Evolutionary conservation across 2,888 invertebrate species (phyloP), one percentile per base, ranked within the genome.

Genomic region (Drosophila subsilvestris): DNA sequence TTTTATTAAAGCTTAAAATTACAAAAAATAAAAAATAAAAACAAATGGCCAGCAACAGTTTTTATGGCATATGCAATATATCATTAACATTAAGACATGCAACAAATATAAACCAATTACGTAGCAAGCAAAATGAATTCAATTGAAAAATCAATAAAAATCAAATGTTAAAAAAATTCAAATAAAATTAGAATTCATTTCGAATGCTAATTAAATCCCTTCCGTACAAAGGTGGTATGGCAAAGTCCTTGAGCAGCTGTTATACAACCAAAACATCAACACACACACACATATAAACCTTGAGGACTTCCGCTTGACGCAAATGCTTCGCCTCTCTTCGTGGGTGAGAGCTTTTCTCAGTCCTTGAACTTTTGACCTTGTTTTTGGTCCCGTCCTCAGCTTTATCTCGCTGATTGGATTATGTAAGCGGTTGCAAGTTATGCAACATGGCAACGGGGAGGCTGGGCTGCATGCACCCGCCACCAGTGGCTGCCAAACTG

Each of bases 311-410:
- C 73, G 60, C 43, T 50, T 54, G 61, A 70, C 59, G 68, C 55
- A 62, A 57, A 62, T 54, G 68, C 86, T 78, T 67, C 9, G 22
- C 17, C 61, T 73, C 68, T 60, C 53, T 56, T 51, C 45, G 61
- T 58, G 42, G 54, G 43, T 7, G 22, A 20, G 63, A 83, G 72
- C 73, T 73, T 72, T 65, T 22, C 55, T 43, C 62, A 83, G 88
- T 84, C 89, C 88, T 89, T 89, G 88, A 88, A 88, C 89, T 74
- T 77, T 66, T 89, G 88, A 86, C 88, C 88, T 89, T 89, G 88
- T 89, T 86, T 87, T 65, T 49, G 53, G 20, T 20, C 32, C 59
- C 22, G 14, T n/a, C n/a, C 14, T n/a, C 14, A 37, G 37, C 37
- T 37, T 44, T 27, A 44, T 20, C 51, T 10, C 18, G 17, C 20